Conservation (phyloP, 2,113 vertebrate genomes). For the Crypturellus undulatus region DNA sequence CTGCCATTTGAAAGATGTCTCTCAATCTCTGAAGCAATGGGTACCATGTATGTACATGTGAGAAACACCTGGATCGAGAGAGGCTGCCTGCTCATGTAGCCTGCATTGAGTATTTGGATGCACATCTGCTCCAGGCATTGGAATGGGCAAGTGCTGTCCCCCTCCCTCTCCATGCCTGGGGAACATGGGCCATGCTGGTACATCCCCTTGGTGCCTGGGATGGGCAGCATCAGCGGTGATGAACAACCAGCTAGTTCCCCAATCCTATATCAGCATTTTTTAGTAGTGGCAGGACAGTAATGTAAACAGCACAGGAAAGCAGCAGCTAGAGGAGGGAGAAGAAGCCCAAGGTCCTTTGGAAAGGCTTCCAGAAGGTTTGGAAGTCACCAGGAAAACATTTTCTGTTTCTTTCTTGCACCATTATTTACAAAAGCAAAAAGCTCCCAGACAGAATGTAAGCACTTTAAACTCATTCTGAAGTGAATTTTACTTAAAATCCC, state of each 20-base stretch:
- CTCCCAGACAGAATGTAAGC: neutral
- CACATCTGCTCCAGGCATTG: neutral
- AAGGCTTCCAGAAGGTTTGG: neutral
- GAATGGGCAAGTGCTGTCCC: neutral
- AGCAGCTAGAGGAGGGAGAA: neutral
- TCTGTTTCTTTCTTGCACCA: neutral
- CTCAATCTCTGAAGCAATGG: neutral
- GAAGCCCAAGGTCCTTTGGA: neutral
- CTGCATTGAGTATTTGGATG: neutral
- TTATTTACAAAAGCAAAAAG: neutral
- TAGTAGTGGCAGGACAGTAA: neutral
- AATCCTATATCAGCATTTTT: neutral
- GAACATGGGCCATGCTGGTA: no score
- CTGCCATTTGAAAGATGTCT: neutral
- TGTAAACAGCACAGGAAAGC: neutral
- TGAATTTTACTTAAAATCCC: neutral
- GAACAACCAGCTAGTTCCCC: neutral
- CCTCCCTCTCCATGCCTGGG: neutral
- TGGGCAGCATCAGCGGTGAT: neutral
- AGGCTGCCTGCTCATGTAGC: neutral
- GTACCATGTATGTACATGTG: accelerated
- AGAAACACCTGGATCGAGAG: neutral
- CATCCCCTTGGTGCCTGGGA: neutral
- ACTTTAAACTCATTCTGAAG: neutral
- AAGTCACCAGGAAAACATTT: neutral